Conservation (phyloP, 2,888 invertebrate genomes). For the Caenorhabditis sp. region DNA sequence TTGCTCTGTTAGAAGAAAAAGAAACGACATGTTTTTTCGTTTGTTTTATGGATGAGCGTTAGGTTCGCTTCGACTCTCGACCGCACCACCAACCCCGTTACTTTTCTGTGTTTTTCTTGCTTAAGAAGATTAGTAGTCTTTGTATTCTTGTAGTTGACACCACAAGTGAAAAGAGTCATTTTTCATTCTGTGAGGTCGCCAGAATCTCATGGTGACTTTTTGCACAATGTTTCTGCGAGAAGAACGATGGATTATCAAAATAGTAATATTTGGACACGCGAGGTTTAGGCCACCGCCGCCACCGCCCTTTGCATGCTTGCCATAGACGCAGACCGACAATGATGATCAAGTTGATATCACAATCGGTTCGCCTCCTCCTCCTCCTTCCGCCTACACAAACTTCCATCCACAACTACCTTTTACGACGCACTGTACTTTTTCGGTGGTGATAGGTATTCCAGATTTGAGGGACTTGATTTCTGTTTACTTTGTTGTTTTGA, state of each 20-base stretch:
- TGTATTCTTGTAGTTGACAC: background rate
- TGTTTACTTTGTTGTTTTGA: background rate
- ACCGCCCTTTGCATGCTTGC: background rate
- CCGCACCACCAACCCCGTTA: slow-evolving; percentile 18
- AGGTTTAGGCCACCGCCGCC: slow-evolving; percentile 2
- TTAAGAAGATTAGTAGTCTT: slow-evolving; percentile 16
- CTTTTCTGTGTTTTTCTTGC: slow-evolving; percentile 33
- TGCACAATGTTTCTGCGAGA: too few species aligned
- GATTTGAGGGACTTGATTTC: background rate
- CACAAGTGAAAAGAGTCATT: background rate
- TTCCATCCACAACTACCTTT: slow-evolving; percentile 33
- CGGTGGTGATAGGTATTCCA: background rate
- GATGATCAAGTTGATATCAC: slow-evolving; percentile 62
- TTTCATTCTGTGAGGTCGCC: background rate
- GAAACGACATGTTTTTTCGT: slow-evolving; percentile 51
- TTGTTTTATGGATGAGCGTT: slow-evolving; percentile 60
- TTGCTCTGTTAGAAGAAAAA: background rate
- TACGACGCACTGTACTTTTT: slow-evolving; percentile 52
- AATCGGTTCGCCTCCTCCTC: background rate
- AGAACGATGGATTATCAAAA: slow-evolving; percentile 24
- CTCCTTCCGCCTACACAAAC: slow-evolving; percentile 17
- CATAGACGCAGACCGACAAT: slow-evolving; percentile 28
- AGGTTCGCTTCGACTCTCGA: slow-evolving; percentile 21
- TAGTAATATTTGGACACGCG: slow-evolving; percentile 29
- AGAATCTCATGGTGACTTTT: too few species aligned